phyloP scores from a whole-genome alignment of 2,888 invertebrate genomes.

The Polydrusus tereticollis region DNA sequence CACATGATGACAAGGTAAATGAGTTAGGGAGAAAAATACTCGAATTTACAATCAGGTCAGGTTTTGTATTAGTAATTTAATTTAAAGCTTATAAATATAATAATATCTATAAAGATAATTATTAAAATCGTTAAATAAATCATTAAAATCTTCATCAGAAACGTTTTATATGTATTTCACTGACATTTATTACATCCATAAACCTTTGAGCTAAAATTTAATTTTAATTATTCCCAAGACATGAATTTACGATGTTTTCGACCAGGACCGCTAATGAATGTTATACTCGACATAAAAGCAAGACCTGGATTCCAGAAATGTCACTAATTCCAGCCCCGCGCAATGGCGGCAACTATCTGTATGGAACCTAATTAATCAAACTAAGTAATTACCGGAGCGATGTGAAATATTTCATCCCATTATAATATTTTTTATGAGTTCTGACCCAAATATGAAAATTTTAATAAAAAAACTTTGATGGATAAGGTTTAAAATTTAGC shows the following conservation, averaged over 20 bases:
- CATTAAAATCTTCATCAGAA: too few species aligned
- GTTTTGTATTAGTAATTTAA: too few species aligned
- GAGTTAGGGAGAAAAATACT: too few species aligned
- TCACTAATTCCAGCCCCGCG: neutral
- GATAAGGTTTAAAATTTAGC: neutral
- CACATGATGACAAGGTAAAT: too few species aligned
- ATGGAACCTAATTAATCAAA: constrained; percentile 14
- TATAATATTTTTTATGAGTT: constrained; percentile 1
- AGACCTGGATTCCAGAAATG: constrained; percentile 4
- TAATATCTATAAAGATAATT: too few species aligned
- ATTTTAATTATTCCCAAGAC: neutral
- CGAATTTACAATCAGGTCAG: too few species aligned
- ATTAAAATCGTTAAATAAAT: too few species aligned
- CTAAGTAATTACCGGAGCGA: constrained; percentile 1
- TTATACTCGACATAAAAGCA: constrained; percentile 10
- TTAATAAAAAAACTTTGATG: constrained; percentile 6
- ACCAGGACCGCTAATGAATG: constrained; percentile 21
- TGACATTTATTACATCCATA: too few species aligned
- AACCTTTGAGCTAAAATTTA: neutral
- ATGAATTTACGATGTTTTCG: constrained; percentile 20
- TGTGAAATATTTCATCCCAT: neutral
- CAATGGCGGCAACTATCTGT: constrained; percentile 4
- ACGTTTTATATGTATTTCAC: too few species aligned
- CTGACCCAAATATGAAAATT: neutral
- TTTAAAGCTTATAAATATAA: too few species aligned